These are phyloP conservation scores for Cynopterus brachyotis DNA, from an alignment of 2,113 vertebrate species.

Conservation along the genomic window DNA sequence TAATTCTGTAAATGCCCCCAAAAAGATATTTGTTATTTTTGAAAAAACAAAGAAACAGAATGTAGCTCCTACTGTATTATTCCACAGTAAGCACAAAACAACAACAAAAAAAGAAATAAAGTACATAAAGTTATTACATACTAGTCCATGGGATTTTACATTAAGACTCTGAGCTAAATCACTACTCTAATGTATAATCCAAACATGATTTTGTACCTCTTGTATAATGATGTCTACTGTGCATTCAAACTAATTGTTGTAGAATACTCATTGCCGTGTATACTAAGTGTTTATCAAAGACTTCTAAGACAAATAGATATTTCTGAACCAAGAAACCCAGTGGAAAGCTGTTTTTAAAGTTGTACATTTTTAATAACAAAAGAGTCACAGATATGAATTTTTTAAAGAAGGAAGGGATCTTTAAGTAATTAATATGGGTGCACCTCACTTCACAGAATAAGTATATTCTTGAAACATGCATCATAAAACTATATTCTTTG, in stretches of 20 bases:
- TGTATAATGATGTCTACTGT: slow-evolving; percentile 13
- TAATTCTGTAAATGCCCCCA: slow-evolving; percentile 81
- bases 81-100: slow-evolving; percentile 71
- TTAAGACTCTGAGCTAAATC: slow-evolving; percentile 58
- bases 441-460: slow-evolving; percentile 35
- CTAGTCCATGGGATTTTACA: slow-evolving; percentile 57
- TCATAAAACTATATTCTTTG: slow-evolving; percentile 46
- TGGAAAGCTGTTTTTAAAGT: slow-evolving; percentile 17
- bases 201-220: slow-evolving; percentile 44
- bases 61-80: slow-evolving; percentile 44
- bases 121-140: slow-evolving; percentile 68
- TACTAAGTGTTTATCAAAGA: slow-evolving; percentile 42
- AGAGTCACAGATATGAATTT: not conserved
- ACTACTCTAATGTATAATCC: slow-evolving; percentile 22
- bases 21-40: slow-evolving; percentile 62
- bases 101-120: slow-evolving; percentile 77
- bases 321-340: not conserved
- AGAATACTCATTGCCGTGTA: not conserved
- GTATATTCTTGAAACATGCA: not conserved
- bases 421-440: slow-evolving; percentile 55
- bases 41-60: slow-evolving; percentile 64
- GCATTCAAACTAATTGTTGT: slow-evolving; percentile 30
- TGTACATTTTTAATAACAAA: slow-evolving; percentile 36
- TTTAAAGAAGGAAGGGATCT: slow-evolving; percentile 20
- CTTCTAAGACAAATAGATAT: slow-evolving; percentile 22